A percentile compares a stretch with the other conserved stretches of the same genome.
Conservation (phyloP, 2,113 vertebrate genomes). For the Bucco capensis region DNA sequence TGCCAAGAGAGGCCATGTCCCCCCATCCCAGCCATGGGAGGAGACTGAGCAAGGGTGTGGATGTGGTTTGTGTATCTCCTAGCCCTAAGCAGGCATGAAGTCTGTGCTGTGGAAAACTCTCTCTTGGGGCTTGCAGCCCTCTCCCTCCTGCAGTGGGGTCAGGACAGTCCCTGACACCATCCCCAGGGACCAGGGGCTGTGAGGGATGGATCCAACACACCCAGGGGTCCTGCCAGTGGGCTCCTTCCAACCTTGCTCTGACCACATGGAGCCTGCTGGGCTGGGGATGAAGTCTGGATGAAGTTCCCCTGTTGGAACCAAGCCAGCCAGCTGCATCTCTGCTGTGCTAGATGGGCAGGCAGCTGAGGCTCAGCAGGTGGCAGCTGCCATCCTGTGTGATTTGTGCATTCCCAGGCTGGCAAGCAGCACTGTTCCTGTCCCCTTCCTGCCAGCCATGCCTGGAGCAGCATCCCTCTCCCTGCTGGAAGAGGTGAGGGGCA, state of each 20-base stretch:
- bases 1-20: fast-evolving
- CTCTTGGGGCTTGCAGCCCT: neutral
- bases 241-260: neutral
- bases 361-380: neutral
- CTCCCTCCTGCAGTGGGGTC: fast-evolving
- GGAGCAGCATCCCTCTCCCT: neutral
- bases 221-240: fast-evolving
- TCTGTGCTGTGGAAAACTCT: fast-evolving
- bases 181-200: fast-evolving
- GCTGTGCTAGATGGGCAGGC: neutral
- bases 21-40: fast-evolving
- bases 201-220: fast-evolving
- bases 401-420: neutral
- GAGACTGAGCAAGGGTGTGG: neutral
- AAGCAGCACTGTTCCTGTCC: neutral
- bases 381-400: neutral
- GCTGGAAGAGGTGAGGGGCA: neutral
- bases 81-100: fast-evolving
- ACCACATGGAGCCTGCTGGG: fast-evolving
- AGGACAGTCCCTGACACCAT: neutral
- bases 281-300: neutral
- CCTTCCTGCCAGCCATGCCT: neutral
- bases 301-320: neutral
- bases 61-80: neutral
- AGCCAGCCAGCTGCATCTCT: neutral